Evolutionary conservation across 2,888 invertebrate species (phyloP), one percentile per base, ranked within the genome.

Genomic region (Caenorhabditis sp.): DNA sequence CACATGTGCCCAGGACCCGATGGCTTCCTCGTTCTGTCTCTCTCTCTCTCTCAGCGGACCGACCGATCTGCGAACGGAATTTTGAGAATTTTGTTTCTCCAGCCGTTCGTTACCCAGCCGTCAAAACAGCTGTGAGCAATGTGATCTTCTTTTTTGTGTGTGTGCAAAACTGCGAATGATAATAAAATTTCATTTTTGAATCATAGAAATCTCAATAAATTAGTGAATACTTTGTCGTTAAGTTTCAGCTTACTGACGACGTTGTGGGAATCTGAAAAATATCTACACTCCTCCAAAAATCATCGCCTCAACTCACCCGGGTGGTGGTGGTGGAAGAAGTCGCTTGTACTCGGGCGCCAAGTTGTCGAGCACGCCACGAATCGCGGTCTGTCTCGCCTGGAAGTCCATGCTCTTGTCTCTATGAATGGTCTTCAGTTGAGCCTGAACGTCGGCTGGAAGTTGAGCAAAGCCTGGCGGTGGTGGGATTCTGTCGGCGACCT

Each of bases 391-490:
- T 75, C 88, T 86, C 31, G 86, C 81, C 16, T 86, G 84, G 87
- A 89, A 90, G 38, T 81, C 80, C 24, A 90, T 69, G 19, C 19
- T 41, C 75, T 84, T 84, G 56, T 89, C 88, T 12, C 89, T 84
- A 68, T 89, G 88, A 47, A 91, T 86, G 16, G 74, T 44, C 84
- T 90, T 91, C 63, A 91, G 82, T 16, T 80, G 58, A 24, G 83
- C 63, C 68, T 89, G 88, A 26, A 89, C 88, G 35, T 88, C 82
- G 26, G 80, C 85, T 7, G 90, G 90, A 28, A 90, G 77, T 49
- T 86, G 80, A 3, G 86, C 76, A 77, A 91, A 90, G 49, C 90
- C 91, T 38, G 91, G 91, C 26, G 90, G 90, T 22, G 88, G 84
- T 24, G 91, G 91, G 22, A 91, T 87, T 28, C 86, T 76, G 41